Evolutionary conservation across 53 echinoderm and acorn worm genomes (phyloP), one percentile per base, ranked within the genome.

Genomic region (Paracentrotus lividus): DNA sequence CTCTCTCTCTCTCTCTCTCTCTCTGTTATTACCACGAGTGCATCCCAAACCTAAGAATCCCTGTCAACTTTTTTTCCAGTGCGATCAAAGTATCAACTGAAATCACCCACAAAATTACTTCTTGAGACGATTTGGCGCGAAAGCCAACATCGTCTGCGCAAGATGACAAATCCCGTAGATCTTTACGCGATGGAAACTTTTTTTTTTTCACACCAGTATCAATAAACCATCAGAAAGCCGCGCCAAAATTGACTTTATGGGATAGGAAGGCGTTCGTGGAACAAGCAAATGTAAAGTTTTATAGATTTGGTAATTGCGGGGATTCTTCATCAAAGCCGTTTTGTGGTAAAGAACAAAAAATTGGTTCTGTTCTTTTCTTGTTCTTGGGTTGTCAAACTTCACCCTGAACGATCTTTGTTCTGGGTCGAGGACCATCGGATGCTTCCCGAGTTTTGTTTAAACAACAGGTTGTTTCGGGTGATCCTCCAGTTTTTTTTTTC

Each of bases 401-500:
- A 85, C 85, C 85, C 85, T 10, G 85, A 85, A 85, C 20, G 85
- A 85, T 85, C 85, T 85, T 85, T 85, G 85, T 85, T 85, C 85
- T 49, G 85, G 85, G 85, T 85, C 85, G 85, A 85, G n/a, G 85
- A 47, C 40, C 36, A 15, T 40, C 40, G 40, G 72, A 72, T 38
- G 72, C 72, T 36, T 72, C 40, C 36, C 29, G 40, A 72, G 72
- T 72, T 72, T 72, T 72, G 72, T 72, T 72, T 72, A 72, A 72
- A 72, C 72, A 72, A 72, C 72, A 72, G 72, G 72, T 72, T 72
- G 72, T 72, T 38, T 27, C 16, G 20, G 21, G 40, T 72, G 9
- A 72, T 72, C 72, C 72, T 18, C n/a, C n/a, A 38, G 13, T 72
- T 72, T 15, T 64, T 64, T 72, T 36, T 40, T 38, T 31, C 72